Evolutionary conservation across 2,113 vertebrate species (phyloP).

Genomic region (Balaeniceps rex): DNA sequence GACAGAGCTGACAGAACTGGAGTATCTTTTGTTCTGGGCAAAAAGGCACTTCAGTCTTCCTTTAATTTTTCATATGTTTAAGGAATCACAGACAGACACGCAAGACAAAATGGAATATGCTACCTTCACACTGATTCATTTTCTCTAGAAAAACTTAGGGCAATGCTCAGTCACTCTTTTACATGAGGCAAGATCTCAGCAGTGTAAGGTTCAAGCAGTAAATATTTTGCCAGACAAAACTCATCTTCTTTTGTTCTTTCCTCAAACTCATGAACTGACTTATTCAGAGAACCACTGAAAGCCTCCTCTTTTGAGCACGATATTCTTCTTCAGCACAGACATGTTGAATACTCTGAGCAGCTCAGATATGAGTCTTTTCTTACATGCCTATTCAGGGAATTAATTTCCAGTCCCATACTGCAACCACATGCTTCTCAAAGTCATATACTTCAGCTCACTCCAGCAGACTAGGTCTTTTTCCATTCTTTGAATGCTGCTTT

Average conservation of each 20-base stretch:
- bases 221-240: not conserved
- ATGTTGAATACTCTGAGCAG: not conserved
- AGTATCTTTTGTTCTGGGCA: not conserved
- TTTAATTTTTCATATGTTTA: not conserved
- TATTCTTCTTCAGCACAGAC: not conserved
- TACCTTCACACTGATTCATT: not conserved
- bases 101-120: not conserved
- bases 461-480: not conserved
- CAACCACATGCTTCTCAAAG: slow-evolving; percentile 6
- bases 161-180: not conserved
- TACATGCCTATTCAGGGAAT: not conserved
- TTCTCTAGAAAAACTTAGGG: not conserved
- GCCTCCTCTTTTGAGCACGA: not conserved
- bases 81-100: not conserved
- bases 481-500: not conserved
- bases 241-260: not conserved
- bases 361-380: not conserved
- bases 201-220: not conserved
- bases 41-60: not conserved
- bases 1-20: not conserved
- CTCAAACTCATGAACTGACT: not conserved
- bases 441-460: not conserved
- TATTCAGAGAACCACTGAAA: not conserved
- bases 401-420: slow-evolving; percentile 19
- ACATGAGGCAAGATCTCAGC: not conserved